Evolutionary conservation across 2,113 vertebrate species (phyloP).

Genomic region (Oreotrochilus melanogaster): DNA sequence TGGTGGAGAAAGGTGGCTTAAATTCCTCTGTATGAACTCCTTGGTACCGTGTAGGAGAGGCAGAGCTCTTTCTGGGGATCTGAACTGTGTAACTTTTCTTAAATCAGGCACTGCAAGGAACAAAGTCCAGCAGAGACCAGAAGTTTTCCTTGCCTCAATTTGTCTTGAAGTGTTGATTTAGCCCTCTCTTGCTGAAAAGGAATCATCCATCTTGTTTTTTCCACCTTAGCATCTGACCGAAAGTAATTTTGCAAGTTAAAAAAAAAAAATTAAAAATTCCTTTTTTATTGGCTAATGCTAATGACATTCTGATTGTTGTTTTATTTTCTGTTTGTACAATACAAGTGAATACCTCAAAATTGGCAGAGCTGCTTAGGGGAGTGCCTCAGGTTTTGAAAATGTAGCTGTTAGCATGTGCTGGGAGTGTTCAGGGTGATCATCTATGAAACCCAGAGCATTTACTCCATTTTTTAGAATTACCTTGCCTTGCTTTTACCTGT

Average conservation of each 20-base stretch:
- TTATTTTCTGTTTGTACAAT: accelerated
- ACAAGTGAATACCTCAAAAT: background rate
- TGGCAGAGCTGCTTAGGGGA: background rate
- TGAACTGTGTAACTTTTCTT: background rate
- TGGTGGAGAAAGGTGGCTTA: background rate
- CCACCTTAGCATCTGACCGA: background rate
- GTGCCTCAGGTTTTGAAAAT: background rate
- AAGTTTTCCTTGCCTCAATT: background rate
- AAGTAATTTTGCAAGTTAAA: background rate
- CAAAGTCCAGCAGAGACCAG: background rate
- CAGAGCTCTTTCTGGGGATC: background rate
- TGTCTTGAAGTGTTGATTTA: background rate
- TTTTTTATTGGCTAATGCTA: background rate
- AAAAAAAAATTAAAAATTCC: too few species aligned
- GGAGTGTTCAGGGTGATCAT: background rate
- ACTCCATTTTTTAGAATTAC: background rate
- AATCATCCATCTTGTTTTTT: background rate
- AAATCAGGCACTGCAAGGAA: background rate
- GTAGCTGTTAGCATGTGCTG: background rate
- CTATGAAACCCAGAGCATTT: background rate
- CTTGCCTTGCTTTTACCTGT: background rate
- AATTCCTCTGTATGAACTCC: background rate
- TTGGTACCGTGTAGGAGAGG: accelerated
- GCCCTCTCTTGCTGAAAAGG: background rate
- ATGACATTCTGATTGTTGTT: background rate